Evolutionary conservation across 2,797 vertebrate species (phyloP).

Genomic region (Anguilla megastoma): DNA sequence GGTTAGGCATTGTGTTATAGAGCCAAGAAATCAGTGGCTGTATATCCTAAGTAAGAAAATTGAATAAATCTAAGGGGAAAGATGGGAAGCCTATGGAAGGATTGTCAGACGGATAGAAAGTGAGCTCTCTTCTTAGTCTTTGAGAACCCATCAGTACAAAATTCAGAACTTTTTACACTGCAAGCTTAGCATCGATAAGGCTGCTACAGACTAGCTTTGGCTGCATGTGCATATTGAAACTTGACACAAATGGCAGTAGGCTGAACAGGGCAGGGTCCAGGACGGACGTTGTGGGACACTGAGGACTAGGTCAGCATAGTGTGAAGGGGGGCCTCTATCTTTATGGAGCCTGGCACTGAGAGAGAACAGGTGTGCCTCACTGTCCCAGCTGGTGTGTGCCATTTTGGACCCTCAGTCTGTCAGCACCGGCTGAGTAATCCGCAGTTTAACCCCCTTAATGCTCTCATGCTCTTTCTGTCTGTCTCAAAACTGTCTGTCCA

Average conservation of each 20-base stretch:
- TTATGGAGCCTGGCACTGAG: neutral
- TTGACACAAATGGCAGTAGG: neutral
- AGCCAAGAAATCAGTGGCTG: neutral
- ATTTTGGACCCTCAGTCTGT: neutral
- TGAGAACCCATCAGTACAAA: neutral
- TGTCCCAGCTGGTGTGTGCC: neutral
- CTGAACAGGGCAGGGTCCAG: neutral
- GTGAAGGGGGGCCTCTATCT: neutral
- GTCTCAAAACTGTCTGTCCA: neutral
- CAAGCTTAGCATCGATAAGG: neutral
- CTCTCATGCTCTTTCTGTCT: neutral
- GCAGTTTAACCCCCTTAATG: neutral
- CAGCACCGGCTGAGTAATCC: constrained; percentile 1
- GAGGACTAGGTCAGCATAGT: neutral
- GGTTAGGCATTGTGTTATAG: too few species aligned
- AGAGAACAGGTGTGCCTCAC: neutral
- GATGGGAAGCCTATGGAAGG: neutral
- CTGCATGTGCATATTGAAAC: neutral
- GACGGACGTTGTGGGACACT: neutral
- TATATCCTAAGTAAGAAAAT: neutral
- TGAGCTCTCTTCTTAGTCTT: neutral
- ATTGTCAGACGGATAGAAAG: neutral
- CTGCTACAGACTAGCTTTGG: neutral
- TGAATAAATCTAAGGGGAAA: neutral
- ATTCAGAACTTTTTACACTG: neutral